Evolutionary conservation across 2,888 invertebrate species (phyloP), one percentile per base, ranked within the genome.

Genomic region (Alentia gelatinosa): DNA sequence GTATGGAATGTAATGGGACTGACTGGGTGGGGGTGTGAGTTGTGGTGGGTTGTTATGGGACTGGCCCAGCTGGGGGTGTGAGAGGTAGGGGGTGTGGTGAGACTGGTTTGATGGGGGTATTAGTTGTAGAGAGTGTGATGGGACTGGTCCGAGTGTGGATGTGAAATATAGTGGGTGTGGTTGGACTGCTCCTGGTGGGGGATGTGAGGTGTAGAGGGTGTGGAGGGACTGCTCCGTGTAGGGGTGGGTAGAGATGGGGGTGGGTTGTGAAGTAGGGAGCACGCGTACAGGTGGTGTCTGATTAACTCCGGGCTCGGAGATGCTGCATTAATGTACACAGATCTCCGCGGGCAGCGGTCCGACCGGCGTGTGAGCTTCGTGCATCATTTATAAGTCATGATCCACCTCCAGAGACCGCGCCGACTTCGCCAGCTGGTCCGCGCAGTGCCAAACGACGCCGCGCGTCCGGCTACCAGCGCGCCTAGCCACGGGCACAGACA

Each of bases 281-380:
- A 26, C 74, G 63, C 39, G 79, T 79, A 37, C 79, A 79, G 79
- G 79, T 79, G 79, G 79, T 39, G 19, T n/a, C n/a, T 79, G 79
- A 79, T 79, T 79, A 79, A 35, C 26, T 26, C 37, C 19, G 39
- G 79, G 15, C 79, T 39, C 79, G 35, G 39, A 79, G 79, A 15
- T 39, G 39, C 5, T 26, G 23, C 39, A 79, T 79, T 74, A 79
- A 79, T 79, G 79, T 79, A 79, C 79, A 79, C 39, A 39, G 12
- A 39, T 39, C 37, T 15, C 3, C 37, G 1, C 30, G 26, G 5
- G 37, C 23, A 23, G n/a, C n/a, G n/a, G n/a, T n/a, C n/a, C n/a
- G n/a, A 26, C 37, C 37, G 37, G 39, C 79, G 79, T 37, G 79
- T 37, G 79, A 79, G 79, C 35, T 35, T 39, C 79, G 12, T 79